phyloP scores from a whole-genome alignment of 1,140 invertebrate species.

The Micrasema longulum region DNA sequence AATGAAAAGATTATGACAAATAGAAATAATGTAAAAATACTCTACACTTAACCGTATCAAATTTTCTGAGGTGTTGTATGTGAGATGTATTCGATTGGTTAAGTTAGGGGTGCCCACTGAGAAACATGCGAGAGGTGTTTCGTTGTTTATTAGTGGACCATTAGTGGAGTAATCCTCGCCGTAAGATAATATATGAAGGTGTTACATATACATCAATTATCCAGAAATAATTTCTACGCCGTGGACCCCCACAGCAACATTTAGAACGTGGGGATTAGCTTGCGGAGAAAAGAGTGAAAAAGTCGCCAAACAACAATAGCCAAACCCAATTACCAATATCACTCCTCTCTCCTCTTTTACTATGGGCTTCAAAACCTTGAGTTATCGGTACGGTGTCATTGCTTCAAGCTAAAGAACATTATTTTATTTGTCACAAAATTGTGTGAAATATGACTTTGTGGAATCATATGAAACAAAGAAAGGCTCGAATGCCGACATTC shows the following conservation, averaged over 20 bases:
- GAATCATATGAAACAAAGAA: conserved; percentile 33
- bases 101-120: conserved; percentile 12
- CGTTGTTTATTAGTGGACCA: conserved; percentile 51
- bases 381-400: background rate
- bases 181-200: conserved; percentile 39
- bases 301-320: no score
- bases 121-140: conserved; percentile 39
- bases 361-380: background rate
- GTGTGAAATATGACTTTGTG: conserved; percentile 26
- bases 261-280: no score
- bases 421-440: conserved; percentile 38
- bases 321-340: no score
- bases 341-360: background rate
- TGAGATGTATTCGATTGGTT: background rate
- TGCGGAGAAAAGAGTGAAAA: no score
- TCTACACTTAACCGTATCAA: no score
- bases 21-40: no score
- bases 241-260: conserved; percentile 15
- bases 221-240: conserved; percentile 22
- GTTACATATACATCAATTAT: conserved; percentile 53
- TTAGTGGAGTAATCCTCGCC: conserved; percentile 43
- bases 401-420: conserved; percentile 25
- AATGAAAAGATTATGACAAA: no score
- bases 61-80: no score
- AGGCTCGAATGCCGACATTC: conserved; percentile 25